A percentile compares a stretch with the other conserved stretches of the same genome.
These are phyloP conservation scores for Tichodroma muraria DNA, from an alignment of 2,113 vertebrate species.

Conservation along the genomic window DNA sequence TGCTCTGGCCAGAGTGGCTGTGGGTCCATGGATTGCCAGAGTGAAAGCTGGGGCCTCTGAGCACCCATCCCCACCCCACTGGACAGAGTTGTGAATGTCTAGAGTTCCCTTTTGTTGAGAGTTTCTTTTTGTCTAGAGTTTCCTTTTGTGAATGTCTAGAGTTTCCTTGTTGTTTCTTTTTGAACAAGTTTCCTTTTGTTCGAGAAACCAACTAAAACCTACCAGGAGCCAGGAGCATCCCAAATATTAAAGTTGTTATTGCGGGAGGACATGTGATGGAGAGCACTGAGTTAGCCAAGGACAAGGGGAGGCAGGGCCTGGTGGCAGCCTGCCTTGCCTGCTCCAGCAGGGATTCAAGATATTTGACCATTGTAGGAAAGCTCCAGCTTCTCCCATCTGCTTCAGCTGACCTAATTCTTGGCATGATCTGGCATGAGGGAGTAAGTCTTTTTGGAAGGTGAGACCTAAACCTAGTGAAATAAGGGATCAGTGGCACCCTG, in stretches of 20 bases:
- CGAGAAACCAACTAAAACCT: background rate
- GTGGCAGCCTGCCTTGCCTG: too few relatives aligned
- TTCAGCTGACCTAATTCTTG: background rate
- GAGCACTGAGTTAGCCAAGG: background rate
- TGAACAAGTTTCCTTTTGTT: background rate
- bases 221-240: background rate
- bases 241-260: background rate
- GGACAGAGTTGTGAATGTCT: background rate
- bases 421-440: background rate
- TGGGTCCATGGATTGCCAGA: too few relatives aligned
- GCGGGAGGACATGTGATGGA: fast-evolving
- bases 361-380: background rate
- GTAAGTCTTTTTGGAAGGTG: background rate
- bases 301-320: background rate
- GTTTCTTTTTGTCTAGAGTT: too few relatives aligned
- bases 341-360: background rate
- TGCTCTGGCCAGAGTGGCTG: background rate
- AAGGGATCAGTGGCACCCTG: fast-evolving
- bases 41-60: fast-evolving
- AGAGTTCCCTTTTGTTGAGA: too few relatives aligned
- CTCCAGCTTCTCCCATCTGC: background rate
- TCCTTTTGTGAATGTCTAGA: background rate
- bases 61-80: fast-evolving
- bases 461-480: background rate
- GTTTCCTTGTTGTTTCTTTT: too few relatives aligned